phyloP scores from a whole-genome alignment of 1,140 invertebrate genomes.

The Oryctes rhinoceros region DNA sequence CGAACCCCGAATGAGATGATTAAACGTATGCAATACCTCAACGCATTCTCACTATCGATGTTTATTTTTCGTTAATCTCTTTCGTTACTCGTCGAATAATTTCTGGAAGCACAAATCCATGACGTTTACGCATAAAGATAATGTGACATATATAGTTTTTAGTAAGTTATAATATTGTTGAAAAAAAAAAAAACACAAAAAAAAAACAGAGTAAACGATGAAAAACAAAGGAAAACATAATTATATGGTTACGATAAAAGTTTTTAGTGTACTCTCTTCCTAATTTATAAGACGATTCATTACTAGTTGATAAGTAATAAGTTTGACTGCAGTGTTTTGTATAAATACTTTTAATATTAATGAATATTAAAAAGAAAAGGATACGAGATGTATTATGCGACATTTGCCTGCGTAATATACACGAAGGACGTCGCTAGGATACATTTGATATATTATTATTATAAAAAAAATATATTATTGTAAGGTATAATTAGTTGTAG shows the following conservation, averaged over 20 bases:
- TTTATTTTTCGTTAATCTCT: not conserved
- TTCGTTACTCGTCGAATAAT: not conserved
- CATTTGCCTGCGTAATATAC: not conserved
- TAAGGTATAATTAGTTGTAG: constrained; percentile 20
- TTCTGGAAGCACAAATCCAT: constrained; percentile 34
- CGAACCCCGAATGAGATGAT: not conserved
- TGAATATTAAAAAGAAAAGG: constrained; percentile 30
- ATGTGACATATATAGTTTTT: constrained; percentile 39
- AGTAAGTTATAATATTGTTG: constrained; percentile 34
- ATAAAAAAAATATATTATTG: constrained; percentile 3
- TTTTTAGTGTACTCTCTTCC: constrained; percentile 39
- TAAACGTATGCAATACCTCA: constrained; percentile 12
- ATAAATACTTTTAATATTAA: constrained; percentile 27
- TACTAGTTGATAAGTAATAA: constrained; percentile 38
- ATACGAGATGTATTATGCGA: constrained; percentile 25
- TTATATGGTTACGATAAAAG: not conserved
- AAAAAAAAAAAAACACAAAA: not conserved
- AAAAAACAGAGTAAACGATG: not conserved
- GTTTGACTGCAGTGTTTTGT: constrained; percentile 40
- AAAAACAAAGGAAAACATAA: not conserved
- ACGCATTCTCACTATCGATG: constrained; percentile 7
- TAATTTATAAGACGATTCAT: constrained; percentile 38
- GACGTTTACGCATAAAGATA: constrained; percentile 40
- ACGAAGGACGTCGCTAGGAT: not conserved
- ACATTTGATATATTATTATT: constrained; percentile 37